Percentiles rank a stretch among this genome's conserved stretches.
Evolutionary conservation across 2,113 vertebrate genomes (phyloP).

Genomic region (Thamnophis sirtalis): DNA sequence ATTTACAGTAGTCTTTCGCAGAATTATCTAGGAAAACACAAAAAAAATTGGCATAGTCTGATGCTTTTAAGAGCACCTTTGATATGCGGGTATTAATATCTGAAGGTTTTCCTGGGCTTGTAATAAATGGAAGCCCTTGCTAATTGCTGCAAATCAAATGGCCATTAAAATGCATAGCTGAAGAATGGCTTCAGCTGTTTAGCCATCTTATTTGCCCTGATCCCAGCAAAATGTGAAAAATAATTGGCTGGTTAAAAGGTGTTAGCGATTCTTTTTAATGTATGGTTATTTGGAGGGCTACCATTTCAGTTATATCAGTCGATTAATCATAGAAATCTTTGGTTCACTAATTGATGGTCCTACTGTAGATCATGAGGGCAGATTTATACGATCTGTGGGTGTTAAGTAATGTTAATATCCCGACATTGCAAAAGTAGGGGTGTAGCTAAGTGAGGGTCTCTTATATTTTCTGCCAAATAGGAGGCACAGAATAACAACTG

Average conservation of each 20-base stretch:
- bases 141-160: conserved; percentile 6
- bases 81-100: background rate
- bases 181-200: background rate
- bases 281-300: background rate
- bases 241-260: background rate
- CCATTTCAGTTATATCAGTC: background rate
- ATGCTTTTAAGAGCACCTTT: background rate
- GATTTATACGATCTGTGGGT: background rate
- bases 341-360: background rate
- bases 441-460: background rate
- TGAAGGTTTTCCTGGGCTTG: background rate
- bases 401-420: background rate
- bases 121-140: background rate
- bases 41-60: background rate
- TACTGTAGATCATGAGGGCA: background rate
- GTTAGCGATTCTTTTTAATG: background rate
- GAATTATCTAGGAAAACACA: background rate
- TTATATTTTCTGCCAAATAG: too few relatives aligned
- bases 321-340: background rate
- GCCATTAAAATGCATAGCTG: conserved; percentile 1
- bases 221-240: background rate
- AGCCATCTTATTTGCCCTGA: background rate
- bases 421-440: background rate
- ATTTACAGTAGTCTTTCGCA: background rate
- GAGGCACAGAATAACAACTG: background rate